phyloP scores from a whole-genome alignment of 2,888 invertebrate genomes.

The Rhingia rostrata region DNA sequence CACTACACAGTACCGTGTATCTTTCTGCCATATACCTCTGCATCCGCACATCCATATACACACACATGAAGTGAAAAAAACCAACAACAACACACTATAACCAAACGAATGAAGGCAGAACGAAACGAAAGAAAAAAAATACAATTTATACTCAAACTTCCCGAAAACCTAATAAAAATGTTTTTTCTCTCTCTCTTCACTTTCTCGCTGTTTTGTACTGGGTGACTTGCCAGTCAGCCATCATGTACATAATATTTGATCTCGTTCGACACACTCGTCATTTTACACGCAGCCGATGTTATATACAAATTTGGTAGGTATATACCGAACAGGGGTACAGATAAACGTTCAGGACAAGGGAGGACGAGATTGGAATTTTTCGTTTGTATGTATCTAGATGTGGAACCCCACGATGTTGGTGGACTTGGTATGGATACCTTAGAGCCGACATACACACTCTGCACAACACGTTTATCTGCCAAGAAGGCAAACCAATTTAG shows the following conservation, averaged over 20 bases:
- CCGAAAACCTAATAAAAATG: conserved; percentile 73
- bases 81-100: conserved; percentile 12
- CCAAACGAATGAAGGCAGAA: conserved; percentile 68
- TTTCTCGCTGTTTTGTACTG: conserved; percentile 40
- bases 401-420: conserved; percentile 57
- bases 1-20: conserved; percentile 69
- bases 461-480: conserved; percentile 20
- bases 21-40: conserved; percentile 66
- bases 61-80: conserved; percentile 60
- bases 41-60: conserved; percentile 51
- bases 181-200: conserved; percentile 67
- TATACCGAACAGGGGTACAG: conserved; percentile 36
- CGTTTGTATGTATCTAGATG: conserved; percentile 14
- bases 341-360: conserved; percentile 52
- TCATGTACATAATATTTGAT: conserved; percentile 63
- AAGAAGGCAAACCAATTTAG: conserved; percentile 7
- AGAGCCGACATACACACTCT: conserved; percentile 27
- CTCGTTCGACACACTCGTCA: conserved; percentile 74
- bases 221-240: conserved; percentile 22
- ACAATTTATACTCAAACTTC: conserved; percentile 71
- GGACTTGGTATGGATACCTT: conserved; percentile 14
- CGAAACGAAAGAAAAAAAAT: conserved; percentile 56
- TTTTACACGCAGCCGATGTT: conserved; percentile 64
- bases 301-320: conserved; percentile 29
- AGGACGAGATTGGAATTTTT: conserved; percentile 52